Base-by-base conservation (phyloP, 1,140 invertebrate genomes). In the Drosophila santomea region DNA sequence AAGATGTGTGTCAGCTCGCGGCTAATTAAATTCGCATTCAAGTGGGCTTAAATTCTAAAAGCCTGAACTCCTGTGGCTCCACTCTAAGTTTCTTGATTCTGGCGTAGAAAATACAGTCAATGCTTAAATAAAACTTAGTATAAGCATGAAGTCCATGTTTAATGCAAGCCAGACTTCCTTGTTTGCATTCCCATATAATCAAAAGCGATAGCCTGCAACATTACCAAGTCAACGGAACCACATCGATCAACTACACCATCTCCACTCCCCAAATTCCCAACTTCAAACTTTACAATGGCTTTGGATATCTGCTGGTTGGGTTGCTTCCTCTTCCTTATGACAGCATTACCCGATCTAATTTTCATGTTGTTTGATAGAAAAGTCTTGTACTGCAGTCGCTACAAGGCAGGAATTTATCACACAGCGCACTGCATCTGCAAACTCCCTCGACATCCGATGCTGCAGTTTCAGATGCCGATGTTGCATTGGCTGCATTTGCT, bases 301-400 rank as follows among this genome's bases (percentile, higher is more conserved):
- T 63, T 10, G 7, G 32, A 32, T 32, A 32, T 75, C 64, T 68
- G 61, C 58, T 78, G 61, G 50, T 43, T 23, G 20, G 61, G 50
- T 43, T 23, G 20, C 64, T 69, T 57, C 68, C 47, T n/a, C 41
- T 60, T 60, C 47, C 67, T 83, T 84, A 84, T 76, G 81, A 80
- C 76, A 77, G 72, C 72, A 44, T 28, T 55, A 38, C 59, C 47
- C 79, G 79, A 88, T 86, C 75, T 88, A 83, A 83, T 86, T 86
- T 88, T 88, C 76, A 80, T 88, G 83, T 86, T 88, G 73, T 86
- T 86, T 83, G 83, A 86, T 88, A 88, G 83, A 76, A 79, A 78
- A 85, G 63, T 72, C 68, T 81, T 85, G 82, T 71, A 28, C 80
- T 62, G 78, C 61, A 54, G 58, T 76, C 54, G 44, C 57, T 73